Evolutionary conservation across 2,888 invertebrate species (phyloP).

Genomic region (Acrobasis suavella): DNA sequence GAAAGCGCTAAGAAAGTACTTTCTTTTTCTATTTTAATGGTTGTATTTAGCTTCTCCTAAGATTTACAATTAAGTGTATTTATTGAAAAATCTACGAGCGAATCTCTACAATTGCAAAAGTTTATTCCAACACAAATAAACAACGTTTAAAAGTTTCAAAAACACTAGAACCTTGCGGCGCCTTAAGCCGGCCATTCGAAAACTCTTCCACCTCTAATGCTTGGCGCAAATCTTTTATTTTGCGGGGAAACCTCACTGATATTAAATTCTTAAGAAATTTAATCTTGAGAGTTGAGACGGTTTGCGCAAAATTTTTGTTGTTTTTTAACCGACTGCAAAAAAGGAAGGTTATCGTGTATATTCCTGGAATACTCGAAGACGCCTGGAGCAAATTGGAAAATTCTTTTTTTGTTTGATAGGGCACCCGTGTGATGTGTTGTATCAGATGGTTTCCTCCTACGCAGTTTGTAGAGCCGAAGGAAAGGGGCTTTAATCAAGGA

Average conservation of each 20-base stretch:
- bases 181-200: slow-evolving; percentile 7
- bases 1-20: too few relatives aligned
- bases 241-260: slow-evolving; percentile 1
- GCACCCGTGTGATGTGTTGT: too few relatives aligned
- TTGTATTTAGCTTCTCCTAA: too few relatives aligned
- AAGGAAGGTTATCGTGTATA: too few relatives aligned
- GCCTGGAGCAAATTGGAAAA: too few relatives aligned
- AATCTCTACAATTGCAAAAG: background rate
- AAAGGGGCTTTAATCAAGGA: too few relatives aligned
- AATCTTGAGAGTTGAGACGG: background rate
- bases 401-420: too few relatives aligned
- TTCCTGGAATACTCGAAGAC: too few relatives aligned
- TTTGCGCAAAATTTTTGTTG: background rate
- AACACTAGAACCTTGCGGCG: background rate
- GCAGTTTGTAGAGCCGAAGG: too few relatives aligned
- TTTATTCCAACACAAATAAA: background rate
- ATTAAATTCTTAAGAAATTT: slow-evolving; percentile 18
- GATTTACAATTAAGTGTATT: too few relatives aligned
- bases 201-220: slow-evolving; percentile 7
- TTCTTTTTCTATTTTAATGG: too few relatives aligned
- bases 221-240: slow-evolving; percentile 16
- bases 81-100: background rate
- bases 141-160: background rate
- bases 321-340: background rate
- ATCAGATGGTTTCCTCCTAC: too few relatives aligned